Evolutionary conservation across 1,140 invertebrate species (phyloP).

Genomic region (Drosophila orena): DNA sequence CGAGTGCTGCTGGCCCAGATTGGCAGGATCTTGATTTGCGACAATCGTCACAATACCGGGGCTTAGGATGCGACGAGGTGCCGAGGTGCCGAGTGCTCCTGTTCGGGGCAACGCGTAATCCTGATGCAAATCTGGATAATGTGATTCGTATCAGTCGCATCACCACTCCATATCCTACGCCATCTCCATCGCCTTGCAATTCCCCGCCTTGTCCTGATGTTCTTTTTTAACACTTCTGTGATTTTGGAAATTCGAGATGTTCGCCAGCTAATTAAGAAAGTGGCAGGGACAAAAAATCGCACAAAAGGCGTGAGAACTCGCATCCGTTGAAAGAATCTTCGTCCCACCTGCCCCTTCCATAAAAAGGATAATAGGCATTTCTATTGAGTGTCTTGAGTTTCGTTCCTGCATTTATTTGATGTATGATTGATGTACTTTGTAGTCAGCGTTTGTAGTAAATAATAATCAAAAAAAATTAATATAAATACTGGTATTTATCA

Average conservation of each 20-base stretch:
- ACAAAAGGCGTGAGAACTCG: constrained; percentile 32
- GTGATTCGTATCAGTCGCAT: constrained; percentile 64
- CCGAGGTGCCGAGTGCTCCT: constrained; percentile 26
- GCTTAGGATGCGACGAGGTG: constrained; percentile 45
- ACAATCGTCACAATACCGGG: constrained; percentile 69
- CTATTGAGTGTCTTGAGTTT: too few relatives aligned
- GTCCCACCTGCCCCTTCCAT: constrained; percentile 22
- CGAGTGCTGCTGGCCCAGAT: constrained; percentile 66
- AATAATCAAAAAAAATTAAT: too few relatives aligned
- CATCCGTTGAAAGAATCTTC: not conserved
- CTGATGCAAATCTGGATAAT: constrained; percentile 76
- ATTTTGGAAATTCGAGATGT: constrained; percentile 55
- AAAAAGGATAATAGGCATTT: not conserved
- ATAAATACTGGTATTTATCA: too few relatives aligned
- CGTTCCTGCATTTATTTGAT: too few relatives aligned
- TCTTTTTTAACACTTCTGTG: constrained; percentile 68
- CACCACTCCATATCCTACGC: constrained; percentile 1
- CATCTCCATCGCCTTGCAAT: constrained; percentile 29
- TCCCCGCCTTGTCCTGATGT: constrained; percentile 36
- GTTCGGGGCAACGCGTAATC: constrained; percentile 61
- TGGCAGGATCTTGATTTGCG: constrained; percentile 62
- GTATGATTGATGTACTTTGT: too few relatives aligned
- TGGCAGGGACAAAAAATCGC: constrained; percentile 8
- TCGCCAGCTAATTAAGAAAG: constrained; percentile 57
- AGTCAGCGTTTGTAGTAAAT: too few relatives aligned